Base-by-base conservation (phyloP, 2,797 vertebrate genomes). In the Bovichtus variegatus region DNA sequence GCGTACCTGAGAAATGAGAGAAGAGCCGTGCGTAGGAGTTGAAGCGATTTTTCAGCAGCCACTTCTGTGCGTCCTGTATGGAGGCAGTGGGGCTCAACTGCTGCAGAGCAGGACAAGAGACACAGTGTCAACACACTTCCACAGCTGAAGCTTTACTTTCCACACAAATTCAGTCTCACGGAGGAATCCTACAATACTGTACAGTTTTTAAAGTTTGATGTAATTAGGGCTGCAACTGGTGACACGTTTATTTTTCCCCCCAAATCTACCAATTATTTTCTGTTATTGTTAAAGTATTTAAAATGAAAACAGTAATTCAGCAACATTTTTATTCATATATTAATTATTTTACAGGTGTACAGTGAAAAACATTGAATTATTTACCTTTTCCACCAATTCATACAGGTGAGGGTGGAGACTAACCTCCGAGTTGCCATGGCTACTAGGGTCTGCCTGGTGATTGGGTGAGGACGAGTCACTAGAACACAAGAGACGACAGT, bases 401-500 rank as follows among this genome's bases (percentile, higher is more conserved):
- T 6, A 36, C 25, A 60, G n/a, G 10, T 21, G 59, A 38, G 27
- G 68, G 36, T 8, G 54, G 25, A 23, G 46, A 95, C 96, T 93
- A 55, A 99, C 97, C 93, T 98, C 98, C 59, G 89, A 91, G 86
- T 91, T 93, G 6, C 88, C 88, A 72, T 94, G 96, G 92, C 91
- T 91, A 79, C 87, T 92, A 86, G 94, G 94, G 78, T 99, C 98
- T 93, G 94, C 97, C 94, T 98, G 97, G 92, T 98, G 97, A 94
- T 98, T 98, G 80, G 98, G 97, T 82, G 97, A 98, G 67, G 98
- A 98, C 50, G 97, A 97, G 90, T 97, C 97, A 91, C 98, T 99
- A 61, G 2, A 73, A 86, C n/a, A 72, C 27, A 76, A 77, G 11
- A 76, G 8, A 49, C 0, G 18, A 36, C 9, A 18, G 47, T 34